Base-by-base conservation (phyloP, 2,797 vertebrate genomes). In the Mastacembelus armatus region DNA sequence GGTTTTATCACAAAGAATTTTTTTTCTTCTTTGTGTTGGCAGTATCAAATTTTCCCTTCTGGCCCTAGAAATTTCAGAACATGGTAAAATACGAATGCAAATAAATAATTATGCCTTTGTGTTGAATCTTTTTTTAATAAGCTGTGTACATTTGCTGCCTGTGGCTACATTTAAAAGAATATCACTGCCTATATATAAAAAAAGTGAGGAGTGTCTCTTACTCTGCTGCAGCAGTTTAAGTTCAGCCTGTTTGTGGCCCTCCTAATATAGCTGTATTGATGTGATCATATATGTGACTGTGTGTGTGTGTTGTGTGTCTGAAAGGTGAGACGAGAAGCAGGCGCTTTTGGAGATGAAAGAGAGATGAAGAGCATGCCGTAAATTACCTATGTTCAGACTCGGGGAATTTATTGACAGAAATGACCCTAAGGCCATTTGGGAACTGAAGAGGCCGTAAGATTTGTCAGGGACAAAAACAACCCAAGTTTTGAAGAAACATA, bases 391-490 rank as follows among this genome's bases (percentile, higher is more conserved):
- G 65, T 72, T 77, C 56, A 45, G 21, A 73, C 54, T 71, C 15
- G 24, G 70, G 18, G 27, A 71, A 57, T 79, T 58, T 79, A 80
- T 82, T 5, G 60, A 85, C 78, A 72, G 59, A 72, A 75, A 61
- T 49, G 67, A 80, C 83, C 77, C 58, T 52, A 15, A 64, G 57
- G 66, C 73, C 78, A 62, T 72, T 80, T 67, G 62, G 40, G 40
- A 71, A 47, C 47, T 54, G 32, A 75, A 73, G 59, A 75, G 39
- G 35, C 68, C 48, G n/a, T 50, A 43, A 51, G 52, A 61, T 78
- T 71, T 62, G 39, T 78, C 83, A 32, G 58, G 57, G 36, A 74
- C 19, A 52, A 85, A 89, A 87, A 83, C 71, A 84, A 55, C 52
- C 81, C 55, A 58, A 38, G 68, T 60, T 61, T 19, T 48, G 52